Evolutionary conservation across 1,140 invertebrate species (phyloP).

Genomic region (Pantala flavescens): DNA sequence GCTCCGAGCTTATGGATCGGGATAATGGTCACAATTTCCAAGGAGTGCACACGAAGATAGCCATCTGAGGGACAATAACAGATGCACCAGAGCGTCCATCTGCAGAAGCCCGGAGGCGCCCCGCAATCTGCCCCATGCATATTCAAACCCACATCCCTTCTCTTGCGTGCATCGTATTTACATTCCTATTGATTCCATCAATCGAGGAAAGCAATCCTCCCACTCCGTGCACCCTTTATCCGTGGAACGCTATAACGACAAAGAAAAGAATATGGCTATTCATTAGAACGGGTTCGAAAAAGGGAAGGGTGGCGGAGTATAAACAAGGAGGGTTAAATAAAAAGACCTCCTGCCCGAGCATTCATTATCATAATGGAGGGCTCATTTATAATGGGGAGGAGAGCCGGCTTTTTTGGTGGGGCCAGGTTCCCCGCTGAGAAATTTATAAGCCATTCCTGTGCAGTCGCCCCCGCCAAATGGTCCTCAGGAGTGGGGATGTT

Average conservation of each 20-base stretch:
- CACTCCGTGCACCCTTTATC: background rate
- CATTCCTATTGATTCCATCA: no score
- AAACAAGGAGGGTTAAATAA: slow-evolving; percentile 3
- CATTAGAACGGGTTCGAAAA: slow-evolving; percentile 9
- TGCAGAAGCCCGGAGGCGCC: no score
- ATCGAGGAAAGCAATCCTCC: background rate
- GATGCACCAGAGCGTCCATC: no score
- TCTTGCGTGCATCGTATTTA: background rate
- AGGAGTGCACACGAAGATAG: no score
- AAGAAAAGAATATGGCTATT: background rate
- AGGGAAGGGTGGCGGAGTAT: background rate
- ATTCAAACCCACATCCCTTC: background rate
- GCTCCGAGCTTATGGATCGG: no score
- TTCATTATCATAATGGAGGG: slow-evolving; percentile 6
- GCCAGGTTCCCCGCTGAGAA: background rate
- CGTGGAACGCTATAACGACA: background rate
- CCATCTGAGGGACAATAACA: no score
- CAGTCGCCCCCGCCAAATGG: background rate
- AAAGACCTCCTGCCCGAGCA: slow-evolving; percentile 2
- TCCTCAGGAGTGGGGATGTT: background rate
- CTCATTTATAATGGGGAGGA: slow-evolving; percentile 4
- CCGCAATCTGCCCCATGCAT: no score
- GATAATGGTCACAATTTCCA: no score
- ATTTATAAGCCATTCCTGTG: background rate
- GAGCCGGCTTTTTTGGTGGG: background rate